Percentiles rank a stretch among this genome's conserved stretches.
Conservation (phyloP, 2,888 invertebrate species). For the Agriopis aurantiaria region DNA sequence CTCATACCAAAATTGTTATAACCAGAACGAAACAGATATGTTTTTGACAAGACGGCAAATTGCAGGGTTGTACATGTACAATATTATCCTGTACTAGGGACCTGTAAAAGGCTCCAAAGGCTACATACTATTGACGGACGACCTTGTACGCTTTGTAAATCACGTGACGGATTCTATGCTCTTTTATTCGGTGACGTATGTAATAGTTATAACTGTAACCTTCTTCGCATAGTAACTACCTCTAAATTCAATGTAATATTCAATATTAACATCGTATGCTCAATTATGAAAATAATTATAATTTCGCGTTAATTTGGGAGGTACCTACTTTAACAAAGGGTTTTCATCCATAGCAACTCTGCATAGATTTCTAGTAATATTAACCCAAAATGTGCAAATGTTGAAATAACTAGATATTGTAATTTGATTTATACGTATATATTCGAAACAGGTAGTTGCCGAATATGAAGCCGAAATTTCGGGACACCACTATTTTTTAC, state of each 20-base stretch:
- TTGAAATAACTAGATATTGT: conserved; percentile 9
- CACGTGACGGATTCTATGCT: no score
- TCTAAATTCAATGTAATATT: background rate
- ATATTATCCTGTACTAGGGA: no score
- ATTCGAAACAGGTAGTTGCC: no score
- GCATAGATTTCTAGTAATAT: conserved; percentile 5
- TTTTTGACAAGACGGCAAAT: no score
- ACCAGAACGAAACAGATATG: no score
- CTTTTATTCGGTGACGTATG: no score
- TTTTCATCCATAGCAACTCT: conserved; percentile 3
- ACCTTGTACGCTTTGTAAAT: no score
- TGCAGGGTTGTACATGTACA: no score
- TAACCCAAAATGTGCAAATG: conserved; percentile 14
- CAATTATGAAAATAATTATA: conserved; percentile 8
- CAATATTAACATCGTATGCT: background rate
- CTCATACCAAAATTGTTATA: no score
- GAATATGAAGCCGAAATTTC: conserved; percentile 16
- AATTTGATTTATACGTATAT: conserved; percentile 10
- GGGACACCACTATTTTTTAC: background rate
- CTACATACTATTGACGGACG: no score
- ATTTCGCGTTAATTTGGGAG: conserved; percentile 2
- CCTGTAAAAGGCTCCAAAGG: no score
- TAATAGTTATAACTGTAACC: no score
- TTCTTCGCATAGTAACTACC: background rate
- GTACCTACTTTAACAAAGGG: background rate